Evolutionary conservation across 2,888 invertebrate species (phyloP).

Genomic region (Epinotia bilunana): DNA sequence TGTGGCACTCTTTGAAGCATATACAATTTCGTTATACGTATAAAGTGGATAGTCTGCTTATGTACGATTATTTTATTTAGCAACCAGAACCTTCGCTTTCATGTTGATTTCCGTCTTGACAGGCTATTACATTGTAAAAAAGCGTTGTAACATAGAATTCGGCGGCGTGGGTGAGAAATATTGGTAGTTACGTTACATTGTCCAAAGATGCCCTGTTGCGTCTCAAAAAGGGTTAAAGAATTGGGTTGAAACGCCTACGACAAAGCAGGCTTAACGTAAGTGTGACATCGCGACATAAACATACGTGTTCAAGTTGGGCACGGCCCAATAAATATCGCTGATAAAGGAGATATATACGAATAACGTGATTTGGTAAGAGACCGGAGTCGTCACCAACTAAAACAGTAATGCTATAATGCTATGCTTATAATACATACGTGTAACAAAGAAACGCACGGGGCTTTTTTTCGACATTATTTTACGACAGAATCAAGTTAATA

Average conservation of each 20-base stretch:
- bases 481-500: too few species aligned
- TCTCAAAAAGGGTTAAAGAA: constrained; percentile 67
- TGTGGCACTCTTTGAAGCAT: too few species aligned
- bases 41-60: too few species aligned
- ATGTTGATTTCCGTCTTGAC: neutral
- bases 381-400: constrained; percentile 47
- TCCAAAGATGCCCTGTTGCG: constrained; percentile 63
- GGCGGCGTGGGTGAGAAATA: constrained; percentile 71
- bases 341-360: constrained; percentile 76
- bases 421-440: too few species aligned
- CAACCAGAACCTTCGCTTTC: neutral
- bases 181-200: constrained; percentile 63
- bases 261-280: constrained; percentile 72
- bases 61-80: neutral
- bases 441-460: too few species aligned
- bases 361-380: constrained; percentile 68
- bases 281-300: constrained; percentile 69
- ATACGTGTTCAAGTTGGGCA: constrained; percentile 71
- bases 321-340: constrained; percentile 78
- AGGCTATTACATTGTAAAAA: constrained; percentile 5
- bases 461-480: too few species aligned
- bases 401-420: too few species aligned
- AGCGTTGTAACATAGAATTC: constrained; percentile 66
- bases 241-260: constrained; percentile 78
- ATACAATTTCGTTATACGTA: too few species aligned